Evolutionary conservation across 2,113 vertebrate genomes (phyloP).

Genomic region (Laticauda laticaudata): DNA sequence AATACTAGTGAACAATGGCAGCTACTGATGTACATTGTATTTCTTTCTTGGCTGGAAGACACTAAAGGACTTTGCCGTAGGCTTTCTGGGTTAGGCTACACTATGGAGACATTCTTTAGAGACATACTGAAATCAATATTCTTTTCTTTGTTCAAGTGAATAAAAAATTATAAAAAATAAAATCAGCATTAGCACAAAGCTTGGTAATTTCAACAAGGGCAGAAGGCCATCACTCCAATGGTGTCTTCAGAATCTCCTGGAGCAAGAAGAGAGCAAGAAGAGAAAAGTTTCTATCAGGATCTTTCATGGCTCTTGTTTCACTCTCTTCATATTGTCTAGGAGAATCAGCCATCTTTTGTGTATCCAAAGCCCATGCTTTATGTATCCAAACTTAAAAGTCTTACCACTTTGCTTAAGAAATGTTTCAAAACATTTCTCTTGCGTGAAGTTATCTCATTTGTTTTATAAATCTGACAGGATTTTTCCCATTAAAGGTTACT

Average conservation of each 20-base stretch:
- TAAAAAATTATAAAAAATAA: conserved; percentile 52
- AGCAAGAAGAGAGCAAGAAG: conserved; percentile 33
- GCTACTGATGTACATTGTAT: conserved; percentile 44
- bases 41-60: conserved; percentile 61
- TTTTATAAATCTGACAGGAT: conserved; percentile 53
- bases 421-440: conserved; percentile 58
- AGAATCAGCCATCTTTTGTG: conserved; percentile 55
- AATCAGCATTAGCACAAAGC: conserved; percentile 54
- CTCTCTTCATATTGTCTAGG: conserved; percentile 59
- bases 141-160: conserved; percentile 43
- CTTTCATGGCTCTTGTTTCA: conserved; percentile 53
- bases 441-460: conserved; percentile 43
- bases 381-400: conserved; percentile 55
- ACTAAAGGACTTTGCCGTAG: conserved; percentile 56
- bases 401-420: conserved; percentile 61
- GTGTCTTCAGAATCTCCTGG: conserved; percentile 36
- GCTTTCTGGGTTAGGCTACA: conserved; percentile 54
- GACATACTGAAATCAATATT: conserved; percentile 57
- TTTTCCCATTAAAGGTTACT: conserved; percentile 48
- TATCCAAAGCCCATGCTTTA: conserved; percentile 57
- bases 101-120: conserved; percentile 53
- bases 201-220: conserved; percentile 55
- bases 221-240: conserved; percentile 34
- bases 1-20: conserved; percentile 51
- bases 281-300: conserved; percentile 42